Evolutionary conservation across 23 tunicate genomes (phyloP), one percentile per base, ranked within the genome.

Genomic region (Ascidia mentula): DNA sequence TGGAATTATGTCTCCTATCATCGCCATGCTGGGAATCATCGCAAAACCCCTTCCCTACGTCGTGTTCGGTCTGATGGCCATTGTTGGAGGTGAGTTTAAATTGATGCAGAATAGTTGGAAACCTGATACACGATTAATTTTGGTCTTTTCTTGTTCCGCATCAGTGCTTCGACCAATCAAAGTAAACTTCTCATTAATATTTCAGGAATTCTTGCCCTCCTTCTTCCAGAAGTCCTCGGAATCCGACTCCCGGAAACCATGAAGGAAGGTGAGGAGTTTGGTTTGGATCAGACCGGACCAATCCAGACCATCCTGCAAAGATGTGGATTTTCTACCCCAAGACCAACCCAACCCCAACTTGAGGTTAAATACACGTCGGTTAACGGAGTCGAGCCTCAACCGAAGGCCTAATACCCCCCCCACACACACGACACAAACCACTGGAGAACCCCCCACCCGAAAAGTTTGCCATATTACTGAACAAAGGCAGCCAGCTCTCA

Each of bases 181-280:
- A 12, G 15, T 9, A 9, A 42, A 42, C 15, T 15, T 15, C 12
- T 15, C 15, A 42, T 42, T 42, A 42, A 9, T 42, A 42, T 42
- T 53, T 3, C 82, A 92, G 92, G 97, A 6, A 4, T 91, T 0
- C 18, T 92, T 0, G 79, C 89, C 17, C 60, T 93, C 36, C 60
- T 88, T 31, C 80, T 93, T 34, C 98, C 98, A 5, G 98, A 93
- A 59, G 87, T 82, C 32, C 77, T 93, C 31, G 93, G 98, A 0
- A 93, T 77, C 34, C 69, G 87, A 28, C 71, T 87, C 7, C 93
- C 98, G 7, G 98, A 93, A 61, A 93, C 98, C 22, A 18, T 93
- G 6, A 76, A 93, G 46, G 98, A 93, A 72, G 90, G 92, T 38
- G 98, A 93, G 81, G 79, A 80, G 32, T 93, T 93, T 46, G 98